Evolutionary conservation across 2,888 invertebrate genomes (phyloP), one percentile per base, ranked within the genome.

Genomic region (Eupithecia dodoneata): DNA sequence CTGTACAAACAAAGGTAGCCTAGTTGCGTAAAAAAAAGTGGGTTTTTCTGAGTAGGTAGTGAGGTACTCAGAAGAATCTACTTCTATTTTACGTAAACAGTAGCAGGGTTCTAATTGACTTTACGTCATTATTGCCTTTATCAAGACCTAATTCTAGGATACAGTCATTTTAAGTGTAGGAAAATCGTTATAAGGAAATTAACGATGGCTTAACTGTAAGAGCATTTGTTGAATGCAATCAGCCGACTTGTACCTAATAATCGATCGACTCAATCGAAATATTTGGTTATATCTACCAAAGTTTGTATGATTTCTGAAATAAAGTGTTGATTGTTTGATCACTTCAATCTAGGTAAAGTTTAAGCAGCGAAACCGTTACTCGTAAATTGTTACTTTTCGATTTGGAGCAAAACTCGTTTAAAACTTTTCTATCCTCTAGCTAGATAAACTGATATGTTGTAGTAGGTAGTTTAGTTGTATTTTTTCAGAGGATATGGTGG

Each of bases 1-100:
- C 13, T 42, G 66, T 66, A 15, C 66, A 66, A 66, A 66, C 63
- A 42, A 15, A 42, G 66, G 42, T 42, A 66, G 15, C 66, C 66
- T 15, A 42, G 42, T 42, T 66, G 42, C 42, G 66, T 15, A 66
- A 66, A 66, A 30, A 30, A 63, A 63, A 63, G 4, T 63, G 12
- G 63, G 63, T 63, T 63, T 4, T 63, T 30, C 30, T 30, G 18
- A 18, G 59, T 18, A 59, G 59, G 59, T 55, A 59, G 30, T 30
- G 0, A 30, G 30, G 30, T 30, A 30, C 30, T 30, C 30, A 30
- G 30, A 30, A 30, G 30, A 30, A 30, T 30, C 55, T 55, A 7
- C 55, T 59, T 4, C 59, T 59, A 59, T 59, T 18, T 3, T n/a
- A 59, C 2, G 7, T 13, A 4, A 4, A 55, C 7, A 55, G 59